phyloP scores from a whole-genome alignment of 1,140 invertebrate genomes.

The Onthophagus taurus region DNA sequence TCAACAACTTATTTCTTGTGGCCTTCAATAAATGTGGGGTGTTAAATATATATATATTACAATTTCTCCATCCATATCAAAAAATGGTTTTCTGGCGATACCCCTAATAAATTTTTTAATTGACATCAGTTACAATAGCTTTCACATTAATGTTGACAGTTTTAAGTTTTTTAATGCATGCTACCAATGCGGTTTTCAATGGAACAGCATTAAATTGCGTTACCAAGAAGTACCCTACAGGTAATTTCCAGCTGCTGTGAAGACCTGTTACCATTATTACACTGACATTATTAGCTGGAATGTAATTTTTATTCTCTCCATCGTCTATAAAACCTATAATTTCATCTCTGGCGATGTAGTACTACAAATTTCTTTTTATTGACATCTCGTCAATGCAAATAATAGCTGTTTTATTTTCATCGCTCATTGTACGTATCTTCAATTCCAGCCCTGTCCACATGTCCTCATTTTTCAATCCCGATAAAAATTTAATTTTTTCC shows the following conservation, averaged over 20 bases:
- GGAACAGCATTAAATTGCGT: constrained; percentile 14
- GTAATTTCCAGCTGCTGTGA: constrained; percentile 25
- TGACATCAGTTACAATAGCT: constrained; percentile 19
- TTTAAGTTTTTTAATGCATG: constrained; percentile 19
- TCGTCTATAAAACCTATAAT: constrained; percentile 7
- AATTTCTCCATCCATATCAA: constrained; percentile 17
- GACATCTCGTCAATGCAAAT: constrained; percentile 12
- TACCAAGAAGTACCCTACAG: constrained; percentile 21
- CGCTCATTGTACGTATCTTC: neutral
- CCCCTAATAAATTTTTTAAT: constrained; percentile 20
- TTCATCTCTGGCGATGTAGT: constrained; percentile 4
- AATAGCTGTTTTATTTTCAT: neutral
- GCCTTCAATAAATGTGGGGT: constrained; percentile 22
- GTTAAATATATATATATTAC: constrained; percentile 26
- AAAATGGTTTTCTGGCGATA: constrained; percentile 21
- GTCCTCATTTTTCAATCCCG: constrained; percentile 2
- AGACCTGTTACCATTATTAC: constrained; percentile 20
- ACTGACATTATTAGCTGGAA: constrained; percentile 6
- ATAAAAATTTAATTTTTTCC: neutral
- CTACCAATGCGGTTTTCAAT: too few relatives aligned
- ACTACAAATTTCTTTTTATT: constrained; percentile 1
- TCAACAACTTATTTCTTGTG: constrained; percentile 21
- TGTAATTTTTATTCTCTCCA: neutral
- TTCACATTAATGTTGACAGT: constrained; percentile 20
- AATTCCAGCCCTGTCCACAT: constrained; percentile 4